Conservation (phyloP, 1,140 invertebrate species). For the Penaeus indicus region DNA sequence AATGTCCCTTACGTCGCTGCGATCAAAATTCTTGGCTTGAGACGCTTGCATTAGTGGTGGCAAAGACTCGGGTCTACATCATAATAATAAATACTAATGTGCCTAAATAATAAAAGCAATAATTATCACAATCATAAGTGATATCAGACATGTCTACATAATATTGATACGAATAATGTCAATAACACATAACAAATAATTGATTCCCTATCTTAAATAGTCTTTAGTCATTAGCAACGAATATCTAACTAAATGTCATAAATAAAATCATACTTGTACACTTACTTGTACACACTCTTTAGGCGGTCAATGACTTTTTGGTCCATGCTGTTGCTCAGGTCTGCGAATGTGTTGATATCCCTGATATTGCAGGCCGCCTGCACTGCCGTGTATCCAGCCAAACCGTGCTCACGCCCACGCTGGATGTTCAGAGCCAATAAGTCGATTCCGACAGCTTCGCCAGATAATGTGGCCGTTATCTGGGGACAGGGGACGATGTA, state of each 20-base stretch:
- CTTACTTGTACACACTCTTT: not conserved
- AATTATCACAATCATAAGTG: too few relatives aligned
- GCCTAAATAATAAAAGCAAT: too few relatives aligned
- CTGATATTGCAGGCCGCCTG: conserved; percentile 64
- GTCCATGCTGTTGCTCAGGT: not conserved
- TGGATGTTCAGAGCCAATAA: conserved; percentile 27
- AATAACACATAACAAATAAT: too few relatives aligned
- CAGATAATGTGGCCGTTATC: too few relatives aligned
- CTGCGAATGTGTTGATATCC: conserved; percentile 8
- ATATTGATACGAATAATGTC: too few relatives aligned
- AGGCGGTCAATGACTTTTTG: not conserved
- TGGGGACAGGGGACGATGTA: too few relatives aligned
- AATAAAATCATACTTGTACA: too few relatives aligned
- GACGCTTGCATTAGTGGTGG: not conserved
- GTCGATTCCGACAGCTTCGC: not conserved
- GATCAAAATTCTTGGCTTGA: not conserved
- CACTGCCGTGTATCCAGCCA: conserved; percentile 67
- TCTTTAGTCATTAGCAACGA: not conserved
- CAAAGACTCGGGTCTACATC: not conserved
- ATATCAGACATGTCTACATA: too few relatives aligned
- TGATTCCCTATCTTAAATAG: not conserved
- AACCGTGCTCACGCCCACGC: conserved; percentile 19
- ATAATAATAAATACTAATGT: too few relatives aligned
- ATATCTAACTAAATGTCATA: not conserved
- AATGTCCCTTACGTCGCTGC: conserved; percentile 78